These are phyloP conservation scores for Spea multiplicata DNA, from an alignment of 2,113 vertebrate species.

Conservation along the genomic window DNA sequence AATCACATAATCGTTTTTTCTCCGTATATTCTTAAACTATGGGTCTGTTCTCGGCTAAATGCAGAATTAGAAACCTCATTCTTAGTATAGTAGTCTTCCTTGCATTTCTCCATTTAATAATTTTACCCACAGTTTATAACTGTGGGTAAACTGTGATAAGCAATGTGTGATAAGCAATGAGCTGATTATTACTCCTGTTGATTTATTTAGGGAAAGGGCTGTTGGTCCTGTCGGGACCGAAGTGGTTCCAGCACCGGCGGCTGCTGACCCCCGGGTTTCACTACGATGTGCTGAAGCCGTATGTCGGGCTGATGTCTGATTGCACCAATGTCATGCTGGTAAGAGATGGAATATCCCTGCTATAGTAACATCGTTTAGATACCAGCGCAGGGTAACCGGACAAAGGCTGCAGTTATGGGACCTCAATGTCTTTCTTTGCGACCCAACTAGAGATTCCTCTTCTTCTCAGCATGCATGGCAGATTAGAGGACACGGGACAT, in stretches of 20 bases:
- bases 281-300: conserved; percentile 79
- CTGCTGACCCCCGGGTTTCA: conserved; percentile 87
- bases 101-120: too few relatives aligned
- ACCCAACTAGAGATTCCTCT: too few relatives aligned
- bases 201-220: conserved; percentile 70
- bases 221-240: conserved; percentile 70
- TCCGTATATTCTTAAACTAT: background rate
- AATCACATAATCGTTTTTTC: background rate
- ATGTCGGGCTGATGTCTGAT: conserved; percentile 71
- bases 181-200: background rate
- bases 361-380: too few relatives aligned
- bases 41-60: background rate
- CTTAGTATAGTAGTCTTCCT: too few relatives aligned
- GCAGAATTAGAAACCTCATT: too few relatives aligned
- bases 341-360: conserved; percentile 44
- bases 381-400: too few relatives aligned
- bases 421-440: too few relatives aligned
- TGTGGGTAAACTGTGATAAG: too few relatives aligned
- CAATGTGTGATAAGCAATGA: background rate
- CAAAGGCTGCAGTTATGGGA: too few relatives aligned
- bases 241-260: conserved; percentile 76
- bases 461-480: too few relatives aligned
- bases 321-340: conserved; percentile 79
- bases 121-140: too few relatives aligned
- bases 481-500: too few relatives aligned